A percentile compares a stretch with the other conserved stretches of the same genome.
Conservation (phyloP, 2,797 vertebrate species). For the Hyperoplus lanceolatus region DNA sequence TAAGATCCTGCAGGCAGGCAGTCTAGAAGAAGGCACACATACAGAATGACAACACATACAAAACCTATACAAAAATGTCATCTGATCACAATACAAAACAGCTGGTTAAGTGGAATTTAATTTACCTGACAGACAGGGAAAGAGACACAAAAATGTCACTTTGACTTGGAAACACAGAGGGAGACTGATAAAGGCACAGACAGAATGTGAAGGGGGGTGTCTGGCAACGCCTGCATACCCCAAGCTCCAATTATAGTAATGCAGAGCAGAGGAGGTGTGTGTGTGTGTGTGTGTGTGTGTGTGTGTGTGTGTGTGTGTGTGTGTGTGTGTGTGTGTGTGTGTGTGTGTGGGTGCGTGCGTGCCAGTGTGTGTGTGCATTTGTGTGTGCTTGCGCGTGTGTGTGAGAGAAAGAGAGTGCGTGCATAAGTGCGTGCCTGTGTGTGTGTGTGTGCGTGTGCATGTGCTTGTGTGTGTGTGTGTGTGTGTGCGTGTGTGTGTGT, state of each 20-base stretch:
- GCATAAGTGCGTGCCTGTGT: not conserved
- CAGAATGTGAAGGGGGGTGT: slow-evolving; percentile 26
- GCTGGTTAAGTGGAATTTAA: slow-evolving; percentile 16
- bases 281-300: not conserved
- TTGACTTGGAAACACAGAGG: slow-evolving; percentile 37
- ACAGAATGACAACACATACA: not conserved
- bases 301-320: not conserved
- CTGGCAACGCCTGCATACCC: slow-evolving; percentile 50
- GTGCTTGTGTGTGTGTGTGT: slow-evolving; percentile 30
- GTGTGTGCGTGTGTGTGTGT: slow-evolving; percentile 11
- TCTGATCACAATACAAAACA: slow-evolving; percentile 3
- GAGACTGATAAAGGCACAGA: slow-evolving; percentile 35
- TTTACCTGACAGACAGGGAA: slow-evolving; percentile 28
- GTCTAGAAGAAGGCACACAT: not conserved
- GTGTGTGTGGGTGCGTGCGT: slow-evolving; percentile 29
- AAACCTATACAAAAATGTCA: not conserved
- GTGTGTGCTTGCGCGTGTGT: slow-evolving; percentile 14
- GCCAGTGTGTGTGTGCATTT: slow-evolving; percentile 22
- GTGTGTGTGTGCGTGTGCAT: slow-evolving; percentile 14
- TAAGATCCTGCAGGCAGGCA: not conserved
- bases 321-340: slow-evolving; percentile 16
- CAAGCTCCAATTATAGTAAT: slow-evolving; percentile 75
- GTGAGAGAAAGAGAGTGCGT: not conserved
- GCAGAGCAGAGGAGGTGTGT: slow-evolving; percentile 49
- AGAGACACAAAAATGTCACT: slow-evolving; percentile 49